phyloP scores from a whole-genome alignment of 2,113 vertebrate genomes.

The Anser cygnoides region DNA sequence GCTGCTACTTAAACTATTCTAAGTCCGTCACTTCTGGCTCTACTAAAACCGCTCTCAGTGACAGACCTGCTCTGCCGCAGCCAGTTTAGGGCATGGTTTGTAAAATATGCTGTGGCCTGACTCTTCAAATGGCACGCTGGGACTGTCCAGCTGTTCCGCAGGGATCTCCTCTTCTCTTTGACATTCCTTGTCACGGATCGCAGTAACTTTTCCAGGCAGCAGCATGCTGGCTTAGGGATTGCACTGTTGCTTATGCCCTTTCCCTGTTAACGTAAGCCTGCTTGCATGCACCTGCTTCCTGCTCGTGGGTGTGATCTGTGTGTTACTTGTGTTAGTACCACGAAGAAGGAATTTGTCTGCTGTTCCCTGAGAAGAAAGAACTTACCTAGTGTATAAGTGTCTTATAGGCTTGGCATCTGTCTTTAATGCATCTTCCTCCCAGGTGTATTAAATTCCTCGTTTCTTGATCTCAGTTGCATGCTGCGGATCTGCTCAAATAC shows the following conservation, averaged over 20 bases:
- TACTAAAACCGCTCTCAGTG: neutral
- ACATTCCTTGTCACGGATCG: neutral
- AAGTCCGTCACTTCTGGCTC: neutral
- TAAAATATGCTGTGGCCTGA: neutral
- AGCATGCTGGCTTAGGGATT: neutral
- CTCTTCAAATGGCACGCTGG: neutral
- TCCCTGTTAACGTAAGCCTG: neutral
- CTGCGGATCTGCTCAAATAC: neutral
- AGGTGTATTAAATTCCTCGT: neutral
- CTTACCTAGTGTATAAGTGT: neutral
- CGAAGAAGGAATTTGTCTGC: neutral
- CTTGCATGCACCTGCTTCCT: neutral
- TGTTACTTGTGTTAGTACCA: neutral
- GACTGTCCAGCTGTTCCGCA: neutral
- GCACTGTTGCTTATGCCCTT: neutral
- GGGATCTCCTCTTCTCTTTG: neutral
- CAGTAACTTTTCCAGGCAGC: neutral
- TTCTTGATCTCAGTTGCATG: neutral
- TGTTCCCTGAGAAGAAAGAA: neutral
- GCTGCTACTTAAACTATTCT: neutral
- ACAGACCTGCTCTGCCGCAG: neutral
- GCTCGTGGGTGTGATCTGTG: neutral
- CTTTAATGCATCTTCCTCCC: neutral
- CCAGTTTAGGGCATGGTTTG: neutral
- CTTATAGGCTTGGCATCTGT: neutral